Evolutionary conservation across 2,113 vertebrate species (phyloP).

Genomic region (Athene noctua): DNA sequence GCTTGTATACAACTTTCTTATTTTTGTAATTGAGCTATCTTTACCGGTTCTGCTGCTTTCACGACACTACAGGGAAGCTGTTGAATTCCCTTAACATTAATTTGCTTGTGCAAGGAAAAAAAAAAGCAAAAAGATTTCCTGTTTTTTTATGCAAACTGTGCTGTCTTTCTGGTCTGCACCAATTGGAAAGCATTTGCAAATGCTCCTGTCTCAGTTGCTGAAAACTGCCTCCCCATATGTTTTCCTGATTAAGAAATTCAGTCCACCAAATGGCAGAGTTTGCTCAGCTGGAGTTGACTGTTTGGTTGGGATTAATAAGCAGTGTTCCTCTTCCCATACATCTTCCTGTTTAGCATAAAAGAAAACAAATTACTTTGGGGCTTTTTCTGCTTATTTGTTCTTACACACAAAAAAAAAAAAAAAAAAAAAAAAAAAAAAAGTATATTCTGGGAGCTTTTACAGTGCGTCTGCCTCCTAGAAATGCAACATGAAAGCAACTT

Average conservation of each 20-base stretch:
- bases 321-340: constrained; percentile 33
- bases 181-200: constrained; percentile 44
- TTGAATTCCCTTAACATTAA: constrained; percentile 32
- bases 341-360: constrained; percentile 57
- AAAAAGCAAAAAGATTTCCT: neutral
- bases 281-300: constrained; percentile 61
- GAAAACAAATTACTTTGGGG: constrained; percentile 38
- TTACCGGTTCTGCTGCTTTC: constrained; percentile 7
- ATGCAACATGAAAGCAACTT: neutral
- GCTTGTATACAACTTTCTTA: constrained; percentile 21
- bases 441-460: constrained; percentile 1
- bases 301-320: constrained; percentile 62
- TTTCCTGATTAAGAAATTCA: constrained; percentile 64
- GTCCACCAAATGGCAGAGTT: constrained; percentile 62
- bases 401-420: neutral
- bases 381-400: constrained; percentile 45
- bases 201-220: neutral
- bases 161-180: constrained; percentile 22
- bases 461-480: neutral
- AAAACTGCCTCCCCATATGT: constrained; percentile 59
- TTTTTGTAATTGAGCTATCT: constrained; percentile 54
- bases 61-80: neutral
- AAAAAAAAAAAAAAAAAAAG: neutral
- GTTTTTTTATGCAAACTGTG: neutral
- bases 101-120: constrained; percentile 7